Conservation (phyloP, 2,888 invertebrate species). For the Ormyrus pomaceus region DNA sequence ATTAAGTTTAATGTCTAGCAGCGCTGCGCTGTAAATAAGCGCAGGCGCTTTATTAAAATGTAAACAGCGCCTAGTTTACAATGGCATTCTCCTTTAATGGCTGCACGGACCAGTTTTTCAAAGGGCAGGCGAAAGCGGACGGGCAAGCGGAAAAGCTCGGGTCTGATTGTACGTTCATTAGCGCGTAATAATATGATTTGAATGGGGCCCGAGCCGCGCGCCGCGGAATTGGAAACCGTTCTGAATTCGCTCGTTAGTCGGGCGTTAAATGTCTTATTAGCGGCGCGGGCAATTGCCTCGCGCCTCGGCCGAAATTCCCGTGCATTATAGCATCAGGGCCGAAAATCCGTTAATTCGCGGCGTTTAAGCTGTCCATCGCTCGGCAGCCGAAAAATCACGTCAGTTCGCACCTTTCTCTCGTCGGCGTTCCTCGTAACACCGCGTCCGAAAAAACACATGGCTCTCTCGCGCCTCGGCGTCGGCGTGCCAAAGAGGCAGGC, state of each 20-base stretch:
- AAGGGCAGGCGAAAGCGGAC: too few species aligned
- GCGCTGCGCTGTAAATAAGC: too few species aligned
- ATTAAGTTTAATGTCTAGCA: background rate
- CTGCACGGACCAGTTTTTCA: too few species aligned
- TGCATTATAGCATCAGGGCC: conserved; percentile 34
- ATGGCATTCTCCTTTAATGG: too few species aligned
- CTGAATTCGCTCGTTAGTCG: conserved; percentile 8
- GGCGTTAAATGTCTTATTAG: conserved; percentile 38
- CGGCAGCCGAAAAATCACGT: conserved; percentile 50
- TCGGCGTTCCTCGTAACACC: background rate
- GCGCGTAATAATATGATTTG: too few species aligned
- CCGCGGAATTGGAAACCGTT: too few species aligned
- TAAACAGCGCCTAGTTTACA: too few species aligned
- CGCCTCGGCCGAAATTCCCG: conserved; percentile 37
- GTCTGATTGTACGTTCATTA: too few species aligned
- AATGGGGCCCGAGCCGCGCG: too few species aligned
- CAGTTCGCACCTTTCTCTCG: conserved; percentile 47
- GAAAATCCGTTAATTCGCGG: conserved; percentile 45
- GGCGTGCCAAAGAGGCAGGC: background rate
- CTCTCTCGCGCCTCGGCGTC: background rate
- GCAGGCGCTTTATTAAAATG: too few species aligned
- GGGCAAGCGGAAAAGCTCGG: too few species aligned
- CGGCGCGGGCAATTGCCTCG: conserved; percentile 1
- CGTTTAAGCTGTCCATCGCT: conserved; percentile 43
- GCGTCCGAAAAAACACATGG: background rate